Evolutionary conservation across 2,797 vertebrate species (phyloP).

Genomic region (Thunnus albacares): DNA sequence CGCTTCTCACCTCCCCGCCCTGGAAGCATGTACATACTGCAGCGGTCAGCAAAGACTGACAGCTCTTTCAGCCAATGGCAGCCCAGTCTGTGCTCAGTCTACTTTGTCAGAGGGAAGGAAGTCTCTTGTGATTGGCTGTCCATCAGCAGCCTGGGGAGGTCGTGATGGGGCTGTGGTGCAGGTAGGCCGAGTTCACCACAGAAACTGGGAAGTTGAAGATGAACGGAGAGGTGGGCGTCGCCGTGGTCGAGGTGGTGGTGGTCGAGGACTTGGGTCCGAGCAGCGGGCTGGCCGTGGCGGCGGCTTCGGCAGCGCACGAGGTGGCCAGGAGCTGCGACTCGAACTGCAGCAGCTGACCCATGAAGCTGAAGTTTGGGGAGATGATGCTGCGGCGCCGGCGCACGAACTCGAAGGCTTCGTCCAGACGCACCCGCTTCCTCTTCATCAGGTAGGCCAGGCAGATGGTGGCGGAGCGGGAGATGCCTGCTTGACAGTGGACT

Average conservation of each 20-base stretch:
- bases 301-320: constrained; percentile 84
- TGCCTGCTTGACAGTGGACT: constrained; percentile 89
- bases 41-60: constrained; percentile 35
- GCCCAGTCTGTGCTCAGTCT: constrained; percentile 49
- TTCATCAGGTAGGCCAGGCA: constrained; percentile 91
- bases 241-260: constrained; percentile 56
- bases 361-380: constrained; percentile 91
- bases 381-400: constrained; percentile 89
- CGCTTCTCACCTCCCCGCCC: constrained; percentile 34
- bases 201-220: constrained; percentile 90
- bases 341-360: constrained; percentile 90
- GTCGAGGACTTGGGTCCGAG: constrained; percentile 83
- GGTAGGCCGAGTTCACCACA: constrained; percentile 84
- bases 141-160: constrained; percentile 89
- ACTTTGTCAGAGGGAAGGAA: constrained; percentile 2
- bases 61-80: constrained; percentile 49
- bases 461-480: constrained; percentile 90
- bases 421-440: constrained; percentile 87
- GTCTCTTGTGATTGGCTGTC: constrained; percentile 5
- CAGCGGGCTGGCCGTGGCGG: constrained; percentile 81
- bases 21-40: constrained; percentile 66
- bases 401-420: constrained; percentile 90
- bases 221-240: constrained; percentile 85
- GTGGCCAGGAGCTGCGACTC: constrained; percentile 89
- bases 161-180: constrained; percentile 87